These are phyloP conservation scores for Habropoda laboriosa DNA, from an alignment of 1,140 invertebrate genomes.

Conservation along the genomic window DNA sequence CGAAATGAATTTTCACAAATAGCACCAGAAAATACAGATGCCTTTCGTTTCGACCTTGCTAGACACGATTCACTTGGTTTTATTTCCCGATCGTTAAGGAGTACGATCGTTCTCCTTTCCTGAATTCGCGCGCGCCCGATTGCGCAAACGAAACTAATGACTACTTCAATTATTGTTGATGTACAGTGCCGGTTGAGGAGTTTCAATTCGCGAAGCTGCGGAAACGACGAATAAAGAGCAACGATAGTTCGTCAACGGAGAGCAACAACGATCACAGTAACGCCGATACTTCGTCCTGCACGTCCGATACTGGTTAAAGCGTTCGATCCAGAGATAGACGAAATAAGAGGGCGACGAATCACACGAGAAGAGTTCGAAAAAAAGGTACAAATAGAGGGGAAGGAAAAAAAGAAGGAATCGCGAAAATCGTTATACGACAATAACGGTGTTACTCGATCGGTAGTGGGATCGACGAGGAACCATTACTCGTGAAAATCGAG, in stretches of 20 bases:
- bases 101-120: slow-evolving; percentile 12
- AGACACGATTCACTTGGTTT: slow-evolving; percentile 42
- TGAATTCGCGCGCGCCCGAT: not conserved
- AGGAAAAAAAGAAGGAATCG: not conserved
- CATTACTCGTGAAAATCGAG: not conserved
- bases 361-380: slow-evolving; percentile 9
- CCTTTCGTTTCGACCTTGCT: slow-evolving; percentile 45
- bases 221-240: slow-evolving; percentile 79
- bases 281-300: slow-evolving; percentile 80
- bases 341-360: not conserved
- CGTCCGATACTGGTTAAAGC: slow-evolving; percentile 80
- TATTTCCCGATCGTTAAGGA: slow-evolving; percentile 42
- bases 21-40: slow-evolving; percentile 38
- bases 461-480: no score
- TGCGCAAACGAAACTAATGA: slow-evolving; percentile 52
- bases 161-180: slow-evolving; percentile 71
- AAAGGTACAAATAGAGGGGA: not conserved
- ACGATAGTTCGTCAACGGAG: slow-evolving; percentile 82
- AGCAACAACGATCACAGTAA: slow-evolving; percentile 82
- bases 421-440: slow-evolving; percentile 28
- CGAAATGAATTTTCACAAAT: slow-evolving; percentile 14
- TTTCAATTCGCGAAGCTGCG: slow-evolving; percentile 79
- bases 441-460: slow-evolving; percentile 9
- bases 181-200: slow-evolving; percentile 79
- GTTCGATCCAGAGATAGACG: slow-evolving; percentile 6